Evolutionary conservation across 1,140 invertebrate species (phyloP), one percentile per base, ranked within the genome.

Genomic region (Eupristina koningsbergeri): DNA sequence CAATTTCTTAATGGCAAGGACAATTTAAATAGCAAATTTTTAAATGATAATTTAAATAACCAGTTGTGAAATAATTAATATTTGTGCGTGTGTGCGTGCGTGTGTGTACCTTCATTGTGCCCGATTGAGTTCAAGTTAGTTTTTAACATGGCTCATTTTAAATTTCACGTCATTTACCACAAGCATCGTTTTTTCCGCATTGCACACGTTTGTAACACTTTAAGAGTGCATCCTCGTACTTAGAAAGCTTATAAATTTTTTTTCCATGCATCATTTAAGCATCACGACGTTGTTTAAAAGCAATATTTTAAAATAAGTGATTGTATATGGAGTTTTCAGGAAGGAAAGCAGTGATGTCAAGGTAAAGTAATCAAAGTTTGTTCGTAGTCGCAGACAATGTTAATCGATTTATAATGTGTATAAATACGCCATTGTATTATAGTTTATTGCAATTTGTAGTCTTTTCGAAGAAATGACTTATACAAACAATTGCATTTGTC

Each of bases 321-420:
- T 29, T 74, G n/a, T 9, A 47, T 11, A 15, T 47, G 13, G 29
- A 50, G 26, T 74, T 47, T 75, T 75, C n/a, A 26, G 11, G n/a
- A 26, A 17, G 41, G 36, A 29, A 29, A 50, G 11, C 15, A 29
- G 11, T 47, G 41, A 50, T 74, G 31, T 74, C n/a, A 9, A 74
- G n/a, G n/a, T n/a, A n/a, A n/a, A n/a, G n/a, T n/a, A n/a, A n/a
- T n/a, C n/a, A n/a, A n/a, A n/a, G n/a, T n/a, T n/a, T n/a, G n/a
- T n/a, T n/a, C n/a, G n/a, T n/a, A n/a, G n/a, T n/a, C n/a, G n/a
- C n/a, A 29, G 47, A n/a, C 13, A 34, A 47, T 13, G 6, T 45
- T 74, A 74, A 74, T 74, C 26, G n/a, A 74, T 13, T 45, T 45
- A 45, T 45, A 45, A n/a, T n/a, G n/a, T n/a, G n/a, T n/a, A n/a